These are phyloP conservation scores for Synanthedon vespiformis DNA, from an alignment of 2,888 invertebrate genomes.

Conservation along the genomic window DNA sequence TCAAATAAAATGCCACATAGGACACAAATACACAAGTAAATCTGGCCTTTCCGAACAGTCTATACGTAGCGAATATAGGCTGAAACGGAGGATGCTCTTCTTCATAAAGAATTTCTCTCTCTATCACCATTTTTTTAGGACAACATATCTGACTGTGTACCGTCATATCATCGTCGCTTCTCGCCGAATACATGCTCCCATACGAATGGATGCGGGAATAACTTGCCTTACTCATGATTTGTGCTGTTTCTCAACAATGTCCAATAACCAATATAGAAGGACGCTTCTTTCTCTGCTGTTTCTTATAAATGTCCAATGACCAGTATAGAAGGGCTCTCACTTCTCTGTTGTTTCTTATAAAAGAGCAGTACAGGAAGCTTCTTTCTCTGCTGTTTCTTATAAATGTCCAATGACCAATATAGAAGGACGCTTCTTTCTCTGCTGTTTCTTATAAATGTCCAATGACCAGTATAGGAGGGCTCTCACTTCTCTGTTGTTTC, in stretches of 20 bases:
- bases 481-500: no score
- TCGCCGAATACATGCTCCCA: conserved; percentile 51
- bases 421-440: background rate
- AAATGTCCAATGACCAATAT: background rate
- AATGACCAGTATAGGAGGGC: no score
- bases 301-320: no score
- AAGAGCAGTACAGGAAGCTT: no score
- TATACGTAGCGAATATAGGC: conserved; percentile 47
- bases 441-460: no score
- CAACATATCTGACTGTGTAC: conserved; percentile 58
- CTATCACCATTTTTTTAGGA: conserved; percentile 52
- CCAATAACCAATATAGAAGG: background rate
- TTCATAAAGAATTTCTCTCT: conserved; percentile 53
- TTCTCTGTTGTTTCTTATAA: no score
- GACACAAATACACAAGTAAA: conserved; percentile 64
- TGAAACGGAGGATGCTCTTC: conserved; percentile 58
- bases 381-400: no score
- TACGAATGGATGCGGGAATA: conserved; percentile 53
- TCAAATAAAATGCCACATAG: conserved; percentile 70
- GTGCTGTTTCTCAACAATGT: conserved; percentile 1
- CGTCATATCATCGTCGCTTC: conserved; percentile 60
- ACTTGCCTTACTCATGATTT: conserved; percentile 28
- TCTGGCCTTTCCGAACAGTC: conserved; percentile 64
- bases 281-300: background rate
- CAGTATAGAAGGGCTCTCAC: no score